Conservation (phyloP, 2,113 vertebrate species). For the Montifringilla adamsi region DNA sequence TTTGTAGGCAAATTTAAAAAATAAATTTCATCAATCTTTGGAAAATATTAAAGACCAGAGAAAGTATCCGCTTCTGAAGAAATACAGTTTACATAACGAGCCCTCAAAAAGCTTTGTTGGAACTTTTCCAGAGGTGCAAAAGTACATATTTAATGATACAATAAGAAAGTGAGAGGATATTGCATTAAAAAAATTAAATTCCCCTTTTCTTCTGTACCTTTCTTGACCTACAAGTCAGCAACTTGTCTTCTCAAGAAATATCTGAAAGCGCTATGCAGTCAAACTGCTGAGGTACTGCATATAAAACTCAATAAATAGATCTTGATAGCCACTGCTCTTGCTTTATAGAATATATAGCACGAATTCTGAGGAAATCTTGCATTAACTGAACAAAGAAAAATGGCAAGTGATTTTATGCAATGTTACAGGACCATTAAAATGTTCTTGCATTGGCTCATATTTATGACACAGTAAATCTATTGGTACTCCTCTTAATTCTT, state of each 20-base stretch:
- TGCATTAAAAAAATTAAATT: background rate
- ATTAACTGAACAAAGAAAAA: background rate
- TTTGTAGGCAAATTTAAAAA: background rate
- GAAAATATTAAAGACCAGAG: background rate
- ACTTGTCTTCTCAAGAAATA: background rate
- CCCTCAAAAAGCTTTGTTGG: background rate
- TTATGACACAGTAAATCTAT: background rate
- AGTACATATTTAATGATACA: background rate
- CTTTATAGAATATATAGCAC: background rate
- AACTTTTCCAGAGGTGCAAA: background rate
- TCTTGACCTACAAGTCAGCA: background rate
- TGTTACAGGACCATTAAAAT: background rate
- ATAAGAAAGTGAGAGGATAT: background rate
- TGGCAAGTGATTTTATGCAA: background rate
- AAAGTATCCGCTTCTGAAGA: background rate
- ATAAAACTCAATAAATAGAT: background rate
- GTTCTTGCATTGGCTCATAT: background rate
- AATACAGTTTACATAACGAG: background rate
- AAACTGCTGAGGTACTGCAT: background rate
- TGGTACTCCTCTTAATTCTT: background rate
- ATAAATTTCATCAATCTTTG: background rate
- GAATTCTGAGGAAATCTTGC: background rate
- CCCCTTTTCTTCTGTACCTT: background rate
- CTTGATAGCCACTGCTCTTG: background rate
- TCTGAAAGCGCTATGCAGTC: background rate